Percentiles rank a stretch among this genome's conserved stretches.
These are phyloP conservation scores for Elephantulus edwardii DNA, from an alignment of 2,113 vertebrate species.

Conservation along the genomic window DNA sequence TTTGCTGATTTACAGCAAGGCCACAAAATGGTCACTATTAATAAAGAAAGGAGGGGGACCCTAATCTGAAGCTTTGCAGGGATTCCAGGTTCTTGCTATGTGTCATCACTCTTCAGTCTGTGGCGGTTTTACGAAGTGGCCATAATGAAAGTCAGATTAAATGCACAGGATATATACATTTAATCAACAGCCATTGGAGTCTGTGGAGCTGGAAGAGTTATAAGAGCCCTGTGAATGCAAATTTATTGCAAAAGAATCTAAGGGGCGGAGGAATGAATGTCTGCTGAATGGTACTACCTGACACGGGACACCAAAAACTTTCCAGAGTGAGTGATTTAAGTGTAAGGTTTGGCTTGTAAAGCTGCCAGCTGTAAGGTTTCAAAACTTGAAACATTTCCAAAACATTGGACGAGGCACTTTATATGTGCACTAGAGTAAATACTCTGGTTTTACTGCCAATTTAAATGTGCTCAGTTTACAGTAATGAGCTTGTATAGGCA, in stretches of 20 bases:
- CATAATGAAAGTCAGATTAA: conserved; percentile 98
- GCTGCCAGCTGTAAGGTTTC: conserved; percentile 89
- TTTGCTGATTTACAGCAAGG: conserved; percentile 92
- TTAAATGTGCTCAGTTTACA: conserved; percentile 96
- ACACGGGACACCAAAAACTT: conserved; percentile 89
- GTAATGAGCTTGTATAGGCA: conserved; percentile 92
- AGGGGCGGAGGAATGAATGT: conserved; percentile 80
- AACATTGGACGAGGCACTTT: conserved; percentile 88
- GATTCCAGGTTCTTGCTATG: conserved; percentile 92
- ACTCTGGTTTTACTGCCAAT: conserved; percentile 94
- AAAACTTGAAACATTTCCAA: conserved; percentile 90
- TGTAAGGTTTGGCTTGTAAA: conserved; percentile 88
- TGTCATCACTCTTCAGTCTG: conserved; percentile 91
- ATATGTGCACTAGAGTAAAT: conserved; percentile 92
- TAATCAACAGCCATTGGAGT: conserved; percentile 84
- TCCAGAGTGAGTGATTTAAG: conserved; percentile 88
- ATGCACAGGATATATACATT: conserved; percentile 88
- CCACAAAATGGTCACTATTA: conserved; percentile 93
- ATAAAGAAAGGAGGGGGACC: conserved; percentile 87
- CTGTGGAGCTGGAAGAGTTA: conserved; percentile 83
- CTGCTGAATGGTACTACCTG: conserved; percentile 91
- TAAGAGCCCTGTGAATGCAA: conserved; percentile 86
- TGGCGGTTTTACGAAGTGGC: conserved; percentile 99
- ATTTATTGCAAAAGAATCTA: conserved; percentile 88
- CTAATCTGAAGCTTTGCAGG: conserved; percentile 94